Conservation (phyloP, 1,140 invertebrate species). For the Rhysida immarginata region DNA sequence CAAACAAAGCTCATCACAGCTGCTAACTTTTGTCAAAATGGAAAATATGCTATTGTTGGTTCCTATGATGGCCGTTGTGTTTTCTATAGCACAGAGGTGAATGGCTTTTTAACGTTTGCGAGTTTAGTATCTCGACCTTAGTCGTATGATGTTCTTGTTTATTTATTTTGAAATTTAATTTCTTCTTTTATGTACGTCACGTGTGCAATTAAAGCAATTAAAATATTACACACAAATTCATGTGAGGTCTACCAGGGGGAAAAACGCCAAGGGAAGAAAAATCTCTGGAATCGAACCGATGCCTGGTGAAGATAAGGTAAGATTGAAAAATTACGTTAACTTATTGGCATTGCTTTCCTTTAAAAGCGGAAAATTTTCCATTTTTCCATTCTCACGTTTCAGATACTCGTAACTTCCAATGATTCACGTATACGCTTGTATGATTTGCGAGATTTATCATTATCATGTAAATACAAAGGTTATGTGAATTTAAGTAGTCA, state of each 20-base stretch:
- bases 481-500: constrained; percentile 92
- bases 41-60: constrained; percentile 95
- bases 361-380: too few relatives aligned
- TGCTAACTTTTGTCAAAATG: constrained; percentile 93
- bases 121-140: too few relatives aligned
- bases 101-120: too few relatives aligned
- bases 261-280: constrained; percentile 84
- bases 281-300: constrained; percentile 95
- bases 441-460: constrained; percentile 83
- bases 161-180: too few relatives aligned
- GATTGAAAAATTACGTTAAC: too few relatives aligned
- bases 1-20: constrained; percentile 91
- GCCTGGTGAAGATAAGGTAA: constrained; percentile 80
- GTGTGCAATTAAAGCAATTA: constrained; percentile 50
- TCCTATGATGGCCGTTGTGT: constrained; percentile 95
- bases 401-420: constrained; percentile 92
- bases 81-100: constrained; percentile 85
- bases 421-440: constrained; percentile 93
- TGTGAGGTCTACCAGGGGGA: constrained; percentile 81
- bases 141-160: too few relatives aligned
- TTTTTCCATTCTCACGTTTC: constrained; percentile 16
- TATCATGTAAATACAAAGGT: constrained; percentile 93
- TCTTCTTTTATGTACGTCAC: too few relatives aligned
- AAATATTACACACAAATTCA: constrained; percentile 97
- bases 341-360: too few relatives aligned